These are phyloP conservation scores for Coracias cyanogaster DNA, from an alignment of 2,797 vertebrate species.

Conservation along the genomic window DNA sequence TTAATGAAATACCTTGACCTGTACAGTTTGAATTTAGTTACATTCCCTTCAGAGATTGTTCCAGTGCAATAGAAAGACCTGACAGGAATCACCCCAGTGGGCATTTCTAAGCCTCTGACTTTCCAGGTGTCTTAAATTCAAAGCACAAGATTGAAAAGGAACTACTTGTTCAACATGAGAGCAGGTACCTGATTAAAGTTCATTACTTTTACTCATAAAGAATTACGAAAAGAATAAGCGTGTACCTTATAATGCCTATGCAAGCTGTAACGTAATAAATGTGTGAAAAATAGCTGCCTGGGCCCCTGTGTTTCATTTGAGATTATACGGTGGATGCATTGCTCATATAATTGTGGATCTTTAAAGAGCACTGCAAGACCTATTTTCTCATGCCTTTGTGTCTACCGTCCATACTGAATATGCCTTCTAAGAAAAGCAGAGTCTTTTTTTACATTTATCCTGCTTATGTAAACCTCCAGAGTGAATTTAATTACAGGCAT, in stretches of 20 bases:
- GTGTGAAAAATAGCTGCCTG: background rate
- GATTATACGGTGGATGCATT: background rate
- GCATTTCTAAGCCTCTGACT: background rate
- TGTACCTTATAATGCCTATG: background rate
- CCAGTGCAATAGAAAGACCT: background rate
- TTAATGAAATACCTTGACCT: slow-evolving; percentile 29
- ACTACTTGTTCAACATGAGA: background rate
- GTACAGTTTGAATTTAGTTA: background rate
- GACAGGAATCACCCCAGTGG: background rate
- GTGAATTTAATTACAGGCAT: background rate
- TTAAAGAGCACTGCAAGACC: background rate
- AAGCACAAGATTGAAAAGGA: background rate
- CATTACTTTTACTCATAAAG: background rate
- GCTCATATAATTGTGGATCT: accelerated
- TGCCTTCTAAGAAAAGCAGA: background rate
- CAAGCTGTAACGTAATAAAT: background rate
- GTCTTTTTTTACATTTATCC: background rate
- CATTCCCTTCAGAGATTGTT: background rate
- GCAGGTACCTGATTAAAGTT: background rate
- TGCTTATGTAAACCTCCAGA: background rate
- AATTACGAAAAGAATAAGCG: background rate
- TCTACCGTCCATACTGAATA: background rate
- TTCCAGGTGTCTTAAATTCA: background rate
- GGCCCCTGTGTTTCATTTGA: background rate
- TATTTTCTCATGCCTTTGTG: background rate